Conservation (phyloP, 2,797 vertebrate genomes). For the Clamator glandarius region DNA sequence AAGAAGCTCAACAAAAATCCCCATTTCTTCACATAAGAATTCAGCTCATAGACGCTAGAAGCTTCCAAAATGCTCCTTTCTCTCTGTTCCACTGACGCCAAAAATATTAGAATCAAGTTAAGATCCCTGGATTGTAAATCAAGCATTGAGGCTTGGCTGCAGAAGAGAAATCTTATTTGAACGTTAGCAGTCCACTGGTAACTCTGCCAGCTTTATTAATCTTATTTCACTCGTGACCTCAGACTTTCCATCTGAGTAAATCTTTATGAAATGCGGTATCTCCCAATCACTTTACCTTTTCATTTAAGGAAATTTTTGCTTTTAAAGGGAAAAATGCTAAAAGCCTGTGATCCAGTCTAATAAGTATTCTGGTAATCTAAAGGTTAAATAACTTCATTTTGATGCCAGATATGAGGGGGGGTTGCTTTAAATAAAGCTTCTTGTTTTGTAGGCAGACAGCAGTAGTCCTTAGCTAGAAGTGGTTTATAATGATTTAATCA, state of each 20-base stretch:
- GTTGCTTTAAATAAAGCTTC: background rate
- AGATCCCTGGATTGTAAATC: constrained; percentile 59
- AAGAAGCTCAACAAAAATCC: background rate
- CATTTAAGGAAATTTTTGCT: constrained; percentile 42
- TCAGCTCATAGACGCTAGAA: constrained; percentile 22
- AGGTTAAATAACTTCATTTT: constrained; percentile 5
- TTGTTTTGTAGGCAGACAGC: background rate
- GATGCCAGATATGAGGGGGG: background rate
- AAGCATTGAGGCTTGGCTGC: constrained; percentile 27
- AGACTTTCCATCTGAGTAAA: constrained; percentile 69
- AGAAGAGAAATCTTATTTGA: constrained; percentile 45
- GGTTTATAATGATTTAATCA: constrained; percentile 19
- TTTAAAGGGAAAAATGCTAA: constrained; percentile 22
- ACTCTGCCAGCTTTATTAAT: constrained; percentile 64
- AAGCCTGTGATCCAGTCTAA: background rate
- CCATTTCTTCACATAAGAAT: constrained; percentile 36
- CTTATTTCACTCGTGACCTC: constrained; percentile 73
- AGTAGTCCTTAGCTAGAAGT: background rate
- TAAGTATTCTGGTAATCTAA: background rate
- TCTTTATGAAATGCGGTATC: constrained; percentile 45
- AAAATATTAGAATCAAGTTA: constrained; percentile 66
- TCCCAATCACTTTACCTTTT: constrained; percentile 40
- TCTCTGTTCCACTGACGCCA: constrained; percentile 27
- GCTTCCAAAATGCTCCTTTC: constrained; percentile 50
- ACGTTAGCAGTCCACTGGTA: constrained; percentile 32